phyloP scores from a whole-genome alignment of 2,888 invertebrate species.

The Drosophila merina region DNA sequence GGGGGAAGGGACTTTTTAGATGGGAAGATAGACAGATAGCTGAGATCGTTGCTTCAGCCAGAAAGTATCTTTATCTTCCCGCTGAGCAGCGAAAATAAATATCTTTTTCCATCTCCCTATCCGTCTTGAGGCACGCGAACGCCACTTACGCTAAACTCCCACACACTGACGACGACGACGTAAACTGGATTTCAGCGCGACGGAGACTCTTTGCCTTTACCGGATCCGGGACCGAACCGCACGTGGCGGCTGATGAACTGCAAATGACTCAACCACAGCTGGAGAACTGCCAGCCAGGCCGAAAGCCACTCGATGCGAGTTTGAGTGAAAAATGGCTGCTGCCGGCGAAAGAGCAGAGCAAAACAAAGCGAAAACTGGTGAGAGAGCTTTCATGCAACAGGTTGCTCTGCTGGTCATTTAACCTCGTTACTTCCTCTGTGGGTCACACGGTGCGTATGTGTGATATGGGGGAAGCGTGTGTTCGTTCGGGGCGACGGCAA shows the following conservation, averaged over 20 bases:
- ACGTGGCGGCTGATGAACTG: constrained; percentile 75
- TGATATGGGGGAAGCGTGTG: constrained; percentile 23
- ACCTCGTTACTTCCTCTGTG: constrained; percentile 32
- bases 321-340: constrained; percentile 40
- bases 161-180: constrained; percentile 15
- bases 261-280: constrained; percentile 59
- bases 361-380: constrained; percentile 54
- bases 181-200: constrained; percentile 14
- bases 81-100: constrained; percentile 43
- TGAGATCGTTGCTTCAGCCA: not conserved
- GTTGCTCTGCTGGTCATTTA: constrained; percentile 28
- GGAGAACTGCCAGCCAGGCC: constrained; percentile 25
- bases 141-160: constrained; percentile 35
- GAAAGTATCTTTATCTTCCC: constrained; percentile 45
- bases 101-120: constrained; percentile 10
- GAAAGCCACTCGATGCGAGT: constrained; percentile 31
- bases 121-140: constrained; percentile 44
- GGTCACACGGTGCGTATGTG: constrained; percentile 38
- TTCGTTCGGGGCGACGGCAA: constrained; percentile 33
- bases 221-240: constrained; percentile 45
- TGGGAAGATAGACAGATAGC: constrained; percentile 8
- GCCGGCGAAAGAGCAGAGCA: constrained; percentile 73
- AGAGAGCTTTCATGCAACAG: constrained; percentile 48
- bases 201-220: constrained; percentile 3
- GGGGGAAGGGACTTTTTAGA: not conserved